phyloP scores from a whole-genome alignment of 64 coral and sea anemone genomes.

The Exaiptasia diaphana region DNA sequence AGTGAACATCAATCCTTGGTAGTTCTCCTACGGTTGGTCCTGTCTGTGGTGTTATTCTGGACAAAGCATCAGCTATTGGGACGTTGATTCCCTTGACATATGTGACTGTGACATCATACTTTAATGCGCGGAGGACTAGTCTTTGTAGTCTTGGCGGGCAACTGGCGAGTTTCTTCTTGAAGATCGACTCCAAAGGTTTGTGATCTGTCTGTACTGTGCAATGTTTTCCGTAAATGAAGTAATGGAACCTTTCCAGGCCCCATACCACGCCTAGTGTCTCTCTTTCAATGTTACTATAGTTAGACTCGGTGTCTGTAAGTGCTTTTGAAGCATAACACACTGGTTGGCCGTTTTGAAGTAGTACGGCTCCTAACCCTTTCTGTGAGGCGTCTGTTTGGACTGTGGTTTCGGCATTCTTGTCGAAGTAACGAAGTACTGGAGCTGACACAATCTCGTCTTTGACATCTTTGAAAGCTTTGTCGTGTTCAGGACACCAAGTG shows the following conservation, averaged over 20 bases:
- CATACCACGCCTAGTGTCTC: constrained; percentile 35
- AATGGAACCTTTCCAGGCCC: constrained; percentile 14
- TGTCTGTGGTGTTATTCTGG: constrained; percentile 38
- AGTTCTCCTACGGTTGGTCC: not conserved
- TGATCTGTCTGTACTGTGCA: constrained; percentile 8
- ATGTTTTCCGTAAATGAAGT: not conserved
- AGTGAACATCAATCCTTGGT: not conserved
- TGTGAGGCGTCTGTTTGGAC: constrained; percentile 12
- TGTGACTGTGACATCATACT: constrained; percentile 48
- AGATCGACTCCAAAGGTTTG: constrained; percentile 31
- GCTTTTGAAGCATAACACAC: not conserved
- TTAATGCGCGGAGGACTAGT: constrained; percentile 41
- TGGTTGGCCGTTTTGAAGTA: not conserved
- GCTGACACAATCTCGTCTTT: not conserved
- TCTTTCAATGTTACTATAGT: constrained; percentile 6
- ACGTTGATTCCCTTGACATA: constrained; percentile 43
- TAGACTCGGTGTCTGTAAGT: constrained; percentile 12
- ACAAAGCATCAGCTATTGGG: constrained; percentile 49
- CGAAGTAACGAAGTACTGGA: constrained; percentile 10
- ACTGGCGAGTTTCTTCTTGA: constrained; percentile 3
- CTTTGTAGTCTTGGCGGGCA: constrained; percentile 35
- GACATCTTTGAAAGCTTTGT: not conserved
- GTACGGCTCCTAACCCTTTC: not conserved
- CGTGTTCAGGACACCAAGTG: constrained; percentile 5
- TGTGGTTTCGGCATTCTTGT: not conserved